Percentiles rank a stretch among this genome's conserved stretches.
Evolutionary conservation across 2,113 vertebrate species (phyloP).

Genomic region (Macaca nemestrina): DNA sequence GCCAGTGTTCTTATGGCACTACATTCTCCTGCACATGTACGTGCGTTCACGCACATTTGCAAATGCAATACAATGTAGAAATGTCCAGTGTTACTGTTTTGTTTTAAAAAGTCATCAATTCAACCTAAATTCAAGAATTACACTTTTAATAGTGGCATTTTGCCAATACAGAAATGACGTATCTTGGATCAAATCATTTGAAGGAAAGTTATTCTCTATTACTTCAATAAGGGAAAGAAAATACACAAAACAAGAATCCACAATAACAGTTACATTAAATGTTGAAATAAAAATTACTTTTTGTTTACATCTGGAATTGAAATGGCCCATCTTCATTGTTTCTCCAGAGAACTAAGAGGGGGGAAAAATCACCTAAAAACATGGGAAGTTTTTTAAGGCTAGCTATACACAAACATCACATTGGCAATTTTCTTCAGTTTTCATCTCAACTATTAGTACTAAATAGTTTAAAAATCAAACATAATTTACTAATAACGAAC

Average conservation of each 20-base stretch:
- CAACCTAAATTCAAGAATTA: constrained; percentile 63
- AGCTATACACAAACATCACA: constrained; percentile 62
- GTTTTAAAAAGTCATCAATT: constrained; percentile 56
- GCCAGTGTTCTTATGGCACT: not conserved
- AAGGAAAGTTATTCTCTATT: constrained; percentile 27
- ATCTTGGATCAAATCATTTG: constrained; percentile 28
- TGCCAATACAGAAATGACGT: constrained; percentile 44
- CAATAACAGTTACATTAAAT: constrained; percentile 61
- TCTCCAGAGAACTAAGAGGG: constrained; percentile 38
- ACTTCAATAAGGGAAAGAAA: constrained; percentile 46
- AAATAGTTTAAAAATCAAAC: constrained; percentile 71
- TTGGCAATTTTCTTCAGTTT: constrained; percentile 46
- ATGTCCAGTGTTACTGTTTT: not conserved
- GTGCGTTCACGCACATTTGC: not conserved
- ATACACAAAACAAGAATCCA: constrained; percentile 74
- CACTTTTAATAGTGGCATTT: constrained; percentile 51
- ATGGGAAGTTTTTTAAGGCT: constrained; percentile 20
- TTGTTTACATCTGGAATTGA: constrained; percentile 65
- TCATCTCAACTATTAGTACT: constrained; percentile 52
- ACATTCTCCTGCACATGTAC: not conserved
- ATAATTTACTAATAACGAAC: constrained; percentile 49
- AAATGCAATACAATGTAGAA: not conserved
- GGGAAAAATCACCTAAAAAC: constrained; percentile 40
- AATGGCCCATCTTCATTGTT: constrained; percentile 45
- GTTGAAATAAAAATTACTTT: constrained; percentile 66